Conservation (phyloP, 2,888 invertebrate genomes). For the Pimpla rufipes region DNA sequence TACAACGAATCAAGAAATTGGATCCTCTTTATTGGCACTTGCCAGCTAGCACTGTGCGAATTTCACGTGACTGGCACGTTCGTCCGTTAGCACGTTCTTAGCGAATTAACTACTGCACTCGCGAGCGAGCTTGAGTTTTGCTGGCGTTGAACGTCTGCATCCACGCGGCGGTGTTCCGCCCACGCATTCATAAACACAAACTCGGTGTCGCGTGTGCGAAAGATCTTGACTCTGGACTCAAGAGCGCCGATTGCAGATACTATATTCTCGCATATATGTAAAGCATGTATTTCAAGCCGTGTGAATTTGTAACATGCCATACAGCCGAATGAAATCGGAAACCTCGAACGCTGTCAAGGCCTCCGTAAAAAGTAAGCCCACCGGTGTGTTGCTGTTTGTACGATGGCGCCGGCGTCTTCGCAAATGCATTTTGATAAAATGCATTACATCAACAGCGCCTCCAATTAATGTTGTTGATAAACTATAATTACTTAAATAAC, state of each 20-base stretch:
- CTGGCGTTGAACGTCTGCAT: conserved; percentile 31
- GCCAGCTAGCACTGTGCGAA: neutral
- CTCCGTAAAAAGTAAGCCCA: conserved; percentile 1
- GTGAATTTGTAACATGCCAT: neutral
- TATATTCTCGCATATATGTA: neutral
- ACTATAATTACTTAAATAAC: neutral
- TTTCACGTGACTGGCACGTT: conserved; percentile 35
- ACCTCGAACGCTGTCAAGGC: conserved; percentile 29
- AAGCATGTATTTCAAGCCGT: neutral
- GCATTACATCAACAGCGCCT: neutral
- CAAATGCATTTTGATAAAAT: conserved; percentile 20
- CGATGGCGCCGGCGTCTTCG: conserved; percentile 12
- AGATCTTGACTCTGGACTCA: conserved; percentile 61
- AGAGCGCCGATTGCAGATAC: neutral
- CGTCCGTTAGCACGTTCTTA: conserved; percentile 9
- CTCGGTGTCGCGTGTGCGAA: conserved; percentile 62
- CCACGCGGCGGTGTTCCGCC: conserved; percentile 56
- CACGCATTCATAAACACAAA: conserved; percentile 61
- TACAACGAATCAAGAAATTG: conserved; percentile 1
- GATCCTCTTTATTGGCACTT: conserved; percentile 27
- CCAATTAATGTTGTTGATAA: no score
- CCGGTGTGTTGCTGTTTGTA: conserved; percentile 3
- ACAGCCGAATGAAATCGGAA: conserved; percentile 17
- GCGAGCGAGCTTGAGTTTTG: conserved; percentile 5
- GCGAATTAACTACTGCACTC: conserved; percentile 4